These are phyloP conservation scores for Pollimyrus isidori DNA, from an alignment of 2,113 vertebrate species.

Conservation along the genomic window DNA sequence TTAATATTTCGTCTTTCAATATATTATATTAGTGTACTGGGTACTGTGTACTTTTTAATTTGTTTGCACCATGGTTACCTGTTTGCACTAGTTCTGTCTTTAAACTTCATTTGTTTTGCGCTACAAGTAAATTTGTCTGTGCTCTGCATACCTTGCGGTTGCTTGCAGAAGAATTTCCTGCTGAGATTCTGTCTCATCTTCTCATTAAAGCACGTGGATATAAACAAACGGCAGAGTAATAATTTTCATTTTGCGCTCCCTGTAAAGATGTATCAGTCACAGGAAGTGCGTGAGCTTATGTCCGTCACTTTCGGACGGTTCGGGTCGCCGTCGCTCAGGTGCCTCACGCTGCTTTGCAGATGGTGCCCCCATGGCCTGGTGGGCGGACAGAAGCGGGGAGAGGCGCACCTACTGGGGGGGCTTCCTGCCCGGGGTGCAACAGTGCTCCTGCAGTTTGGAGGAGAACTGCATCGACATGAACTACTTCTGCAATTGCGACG, in stretches of 20 bases:
- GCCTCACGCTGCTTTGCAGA: conserved; percentile 48
- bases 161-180: not conserved
- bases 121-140: not conserved
- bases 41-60: not conserved
- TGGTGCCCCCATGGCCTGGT: conserved; percentile 74
- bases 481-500: conserved; percentile 80
- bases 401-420: conserved; percentile 78
- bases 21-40: not conserved
- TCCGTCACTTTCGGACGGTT: not conserved
- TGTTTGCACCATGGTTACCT: not conserved
- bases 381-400: conserved; percentile 67
- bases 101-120: not conserved
- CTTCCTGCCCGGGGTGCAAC: conserved; percentile 68
- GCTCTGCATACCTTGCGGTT: not conserved
- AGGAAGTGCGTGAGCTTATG: not conserved
- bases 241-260: not conserved
- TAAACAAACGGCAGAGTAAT: not conserved
- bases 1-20: not conserved
- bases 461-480: conserved; percentile 75
- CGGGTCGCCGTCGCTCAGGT: not conserved
- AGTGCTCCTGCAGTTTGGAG: conserved; percentile 76
- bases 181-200: not conserved
- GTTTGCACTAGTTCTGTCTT: not conserved
- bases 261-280: not conserved
- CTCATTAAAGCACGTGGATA: not conserved